A percentile compares a stretch with the other conserved stretches of the same genome.
phyloP scores from a whole-genome alignment of 2,113 vertebrate genomes.

The Cyprinodon variegatus region DNA sequence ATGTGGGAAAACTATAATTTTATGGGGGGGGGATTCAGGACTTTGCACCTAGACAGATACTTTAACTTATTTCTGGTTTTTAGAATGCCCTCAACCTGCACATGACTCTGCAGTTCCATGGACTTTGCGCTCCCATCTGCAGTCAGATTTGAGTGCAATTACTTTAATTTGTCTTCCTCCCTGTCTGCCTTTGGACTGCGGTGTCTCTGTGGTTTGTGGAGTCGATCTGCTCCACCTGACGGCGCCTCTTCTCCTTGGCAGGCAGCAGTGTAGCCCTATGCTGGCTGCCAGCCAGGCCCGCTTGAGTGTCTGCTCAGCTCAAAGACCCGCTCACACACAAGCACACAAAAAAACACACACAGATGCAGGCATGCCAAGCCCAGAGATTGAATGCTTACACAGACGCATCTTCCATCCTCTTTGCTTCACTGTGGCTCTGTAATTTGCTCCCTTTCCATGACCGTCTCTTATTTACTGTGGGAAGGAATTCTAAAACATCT shows the following conservation, averaged over 20 bases:
- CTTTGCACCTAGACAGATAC: constrained; percentile 42
- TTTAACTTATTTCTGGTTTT: constrained; percentile 19
- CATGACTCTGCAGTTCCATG: constrained; percentile 33
- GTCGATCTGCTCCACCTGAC: constrained; percentile 77
- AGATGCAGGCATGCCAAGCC: constrained; percentile 47
- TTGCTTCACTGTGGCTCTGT: constrained; percentile 27
- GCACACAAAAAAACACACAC: constrained; percentile 34
- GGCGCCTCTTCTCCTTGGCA: constrained; percentile 76
- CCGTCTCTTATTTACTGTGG: constrained; percentile 41
- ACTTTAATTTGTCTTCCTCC: constrained; percentile 58
- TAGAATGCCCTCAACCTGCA: constrained; percentile 16
- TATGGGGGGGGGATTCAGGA: constrained; percentile 16
- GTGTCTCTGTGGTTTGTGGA: constrained; percentile 72
- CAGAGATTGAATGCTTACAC: constrained; percentile 58
- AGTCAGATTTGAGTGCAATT: constrained; percentile 65
- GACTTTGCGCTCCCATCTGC: constrained; percentile 52
- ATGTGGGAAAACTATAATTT: constrained; percentile 10
- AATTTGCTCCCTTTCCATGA: constrained; percentile 37
- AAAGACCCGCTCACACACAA: constrained; percentile 54
- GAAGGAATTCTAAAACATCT: constrained; percentile 14
- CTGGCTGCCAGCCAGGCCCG: constrained; percentile 79
- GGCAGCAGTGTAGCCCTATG: constrained; percentile 68
- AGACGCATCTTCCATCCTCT: constrained; percentile 51
- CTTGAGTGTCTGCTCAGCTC: constrained; percentile 73
- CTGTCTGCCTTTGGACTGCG: constrained; percentile 56